These are phyloP conservation scores for Athene cunicularia DNA, from an alignment of 2,113 vertebrate genomes.

Conservation along the genomic window DNA sequence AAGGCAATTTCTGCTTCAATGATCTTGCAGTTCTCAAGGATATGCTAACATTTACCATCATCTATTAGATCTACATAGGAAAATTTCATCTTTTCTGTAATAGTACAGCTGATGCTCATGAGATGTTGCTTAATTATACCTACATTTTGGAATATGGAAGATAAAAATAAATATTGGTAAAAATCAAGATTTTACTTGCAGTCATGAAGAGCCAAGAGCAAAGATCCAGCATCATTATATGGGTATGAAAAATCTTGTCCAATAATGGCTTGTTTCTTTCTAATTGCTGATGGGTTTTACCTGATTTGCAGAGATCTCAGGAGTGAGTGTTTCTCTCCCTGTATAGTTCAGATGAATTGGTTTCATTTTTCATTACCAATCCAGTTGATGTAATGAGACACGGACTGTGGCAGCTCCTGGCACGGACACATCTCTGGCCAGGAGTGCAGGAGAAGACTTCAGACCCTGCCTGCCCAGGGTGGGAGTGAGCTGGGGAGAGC, in stretches of 20 bases:
- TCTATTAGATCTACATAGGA: neutral
- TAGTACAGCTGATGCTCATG: neutral
- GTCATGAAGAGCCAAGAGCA: neutral
- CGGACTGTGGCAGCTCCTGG: neutral
- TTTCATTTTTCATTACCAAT: neutral
- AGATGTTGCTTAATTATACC: conserved; percentile 9
- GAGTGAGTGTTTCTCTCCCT: neutral
- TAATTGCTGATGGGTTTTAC: neutral
- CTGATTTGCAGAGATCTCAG: neutral
- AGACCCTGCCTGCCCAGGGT: neutral
- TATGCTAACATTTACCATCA: neutral
- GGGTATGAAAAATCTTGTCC: neutral
- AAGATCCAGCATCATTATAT: neutral
- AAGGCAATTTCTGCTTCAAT: conserved; percentile 1
- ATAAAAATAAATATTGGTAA: conserved; percentile 8
- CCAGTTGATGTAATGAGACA: neutral
- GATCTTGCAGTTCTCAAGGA: neutral
- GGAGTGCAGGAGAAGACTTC: neutral
- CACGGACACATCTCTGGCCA: accelerated
- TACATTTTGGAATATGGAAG: neutral
- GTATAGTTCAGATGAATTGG: neutral
- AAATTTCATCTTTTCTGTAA: neutral
- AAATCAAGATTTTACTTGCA: neutral
- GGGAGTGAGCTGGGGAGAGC: neutral
- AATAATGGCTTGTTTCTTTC: neutral